Conservation (phyloP, 2,797 vertebrate species). For the Bucorvus abyssinicus region DNA sequence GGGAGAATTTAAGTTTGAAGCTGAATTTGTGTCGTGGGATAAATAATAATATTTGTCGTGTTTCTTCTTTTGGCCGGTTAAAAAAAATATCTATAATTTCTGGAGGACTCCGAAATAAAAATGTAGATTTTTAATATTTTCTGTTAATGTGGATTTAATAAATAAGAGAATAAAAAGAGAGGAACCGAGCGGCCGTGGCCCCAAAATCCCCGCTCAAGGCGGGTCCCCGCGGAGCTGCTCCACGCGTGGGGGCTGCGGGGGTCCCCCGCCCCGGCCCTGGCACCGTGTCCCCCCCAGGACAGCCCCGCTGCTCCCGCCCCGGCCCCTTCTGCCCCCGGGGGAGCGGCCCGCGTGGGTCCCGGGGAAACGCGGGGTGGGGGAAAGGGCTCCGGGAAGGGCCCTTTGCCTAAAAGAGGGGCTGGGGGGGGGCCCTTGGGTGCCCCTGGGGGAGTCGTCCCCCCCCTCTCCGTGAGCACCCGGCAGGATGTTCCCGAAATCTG, state of each 20-base stretch:
- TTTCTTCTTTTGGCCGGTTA: background rate
- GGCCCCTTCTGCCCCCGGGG: background rate
- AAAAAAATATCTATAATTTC: no score
- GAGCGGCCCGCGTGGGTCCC: background rate
- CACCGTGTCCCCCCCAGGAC: no score
- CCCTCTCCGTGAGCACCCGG: fast-evolving
- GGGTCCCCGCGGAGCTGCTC: no score
- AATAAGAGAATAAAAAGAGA: no score
- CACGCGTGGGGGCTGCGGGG: no score
- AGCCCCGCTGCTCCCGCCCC: background rate
- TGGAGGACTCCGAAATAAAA: no score
- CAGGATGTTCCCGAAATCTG: fast-evolving
- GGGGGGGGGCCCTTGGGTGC: background rate
- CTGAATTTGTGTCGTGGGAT: background rate
- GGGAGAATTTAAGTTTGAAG: background rate
- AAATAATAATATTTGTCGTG: background rate
- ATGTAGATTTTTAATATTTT: no score
- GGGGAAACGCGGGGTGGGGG: background rate
- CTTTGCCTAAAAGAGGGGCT: fast-evolving
- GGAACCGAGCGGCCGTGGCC: no score
- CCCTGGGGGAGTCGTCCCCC: background rate
- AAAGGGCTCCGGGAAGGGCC: background rate
- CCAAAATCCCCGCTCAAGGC: no score
- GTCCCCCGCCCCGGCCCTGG: background rate
- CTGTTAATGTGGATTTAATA: no score